phyloP scores from a whole-genome alignment of 1,140 invertebrate species.

The Drosophila carrolli region DNA sequence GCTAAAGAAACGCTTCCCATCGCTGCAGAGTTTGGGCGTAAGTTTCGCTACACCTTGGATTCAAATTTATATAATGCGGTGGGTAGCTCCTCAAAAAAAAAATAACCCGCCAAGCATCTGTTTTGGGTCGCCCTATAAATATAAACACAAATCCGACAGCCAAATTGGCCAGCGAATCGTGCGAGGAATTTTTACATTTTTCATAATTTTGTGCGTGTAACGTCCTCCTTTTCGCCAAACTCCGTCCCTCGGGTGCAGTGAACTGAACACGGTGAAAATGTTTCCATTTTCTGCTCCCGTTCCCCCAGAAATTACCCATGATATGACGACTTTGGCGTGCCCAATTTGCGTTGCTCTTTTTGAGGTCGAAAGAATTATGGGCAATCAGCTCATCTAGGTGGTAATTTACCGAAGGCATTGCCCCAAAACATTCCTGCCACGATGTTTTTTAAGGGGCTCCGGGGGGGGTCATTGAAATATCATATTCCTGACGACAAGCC shows the following conservation, averaged over 20 bases:
- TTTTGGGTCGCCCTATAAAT: slow-evolving; percentile 40
- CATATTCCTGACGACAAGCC: slow-evolving; percentile 45
- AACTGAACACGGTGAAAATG: slow-evolving; percentile 50
- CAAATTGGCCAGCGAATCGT: slow-evolving; percentile 38
- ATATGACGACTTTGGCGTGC: slow-evolving; percentile 35
- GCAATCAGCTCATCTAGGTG: slow-evolving; percentile 65
- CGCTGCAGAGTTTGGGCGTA: slow-evolving; percentile 84
- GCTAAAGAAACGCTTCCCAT: slow-evolving; percentile 84
- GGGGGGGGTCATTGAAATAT: slow-evolving; percentile 49
- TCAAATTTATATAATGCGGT: slow-evolving; percentile 59
- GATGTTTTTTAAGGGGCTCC: slow-evolving; percentile 13
- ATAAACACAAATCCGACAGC: slow-evolving; percentile 18
- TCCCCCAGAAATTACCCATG: slow-evolving; percentile 14
- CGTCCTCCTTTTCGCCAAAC: slow-evolving; percentile 3
- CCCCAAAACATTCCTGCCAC: slow-evolving; percentile 41
- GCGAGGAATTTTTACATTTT: slow-evolving; percentile 51
- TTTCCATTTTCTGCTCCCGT: slow-evolving; percentile 32
- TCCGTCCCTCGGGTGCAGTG: slow-evolving; percentile 44
- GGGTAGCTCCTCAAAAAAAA: not conserved
- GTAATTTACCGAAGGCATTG: slow-evolving; percentile 65
- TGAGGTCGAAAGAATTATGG: slow-evolving; percentile 67
- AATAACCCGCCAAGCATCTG: slow-evolving; percentile 3
- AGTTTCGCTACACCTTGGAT: slow-evolving; percentile 54
- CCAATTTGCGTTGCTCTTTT: slow-evolving; percentile 61
- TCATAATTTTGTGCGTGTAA: slow-evolving; percentile 43